Conservation (phyloP, 1,140 invertebrate species). For the Caenorhabditis remanei region DNA sequence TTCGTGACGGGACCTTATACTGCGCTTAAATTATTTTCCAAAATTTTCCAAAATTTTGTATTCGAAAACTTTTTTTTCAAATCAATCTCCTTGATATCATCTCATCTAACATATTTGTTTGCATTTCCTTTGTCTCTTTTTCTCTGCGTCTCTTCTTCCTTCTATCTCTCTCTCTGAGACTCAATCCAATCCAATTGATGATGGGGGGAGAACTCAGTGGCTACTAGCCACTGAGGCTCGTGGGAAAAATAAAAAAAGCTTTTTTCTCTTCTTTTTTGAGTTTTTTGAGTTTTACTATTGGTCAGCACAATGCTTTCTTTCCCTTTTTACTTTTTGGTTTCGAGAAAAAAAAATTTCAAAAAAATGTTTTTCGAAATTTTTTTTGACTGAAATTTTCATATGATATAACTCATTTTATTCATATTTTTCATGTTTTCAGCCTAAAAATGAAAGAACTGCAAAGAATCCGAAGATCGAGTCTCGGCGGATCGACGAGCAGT, state of each 20-base stretch:
- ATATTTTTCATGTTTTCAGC: not conserved
- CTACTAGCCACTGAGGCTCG: not conserved
- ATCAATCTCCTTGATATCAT: not conserved
- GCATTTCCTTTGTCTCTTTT: not conserved
- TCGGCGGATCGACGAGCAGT: constrained; percentile 45
- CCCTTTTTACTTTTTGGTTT: not conserved
- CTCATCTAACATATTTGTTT: not conserved
- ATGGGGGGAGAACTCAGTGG: not conserved
- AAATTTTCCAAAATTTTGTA: not conserved
- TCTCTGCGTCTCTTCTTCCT: not conserved
- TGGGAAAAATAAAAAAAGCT: not conserved
- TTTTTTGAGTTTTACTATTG: not conserved
- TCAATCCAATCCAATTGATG: constrained; percentile 34
- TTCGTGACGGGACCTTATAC: no score
- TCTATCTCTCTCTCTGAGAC: not conserved
- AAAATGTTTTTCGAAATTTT: not conserved
- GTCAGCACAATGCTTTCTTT: not conserved
- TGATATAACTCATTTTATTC: not conserved
- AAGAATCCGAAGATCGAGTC: constrained; percentile 26
- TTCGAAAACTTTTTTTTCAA: not conserved
- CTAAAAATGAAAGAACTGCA: constrained; percentile 8
- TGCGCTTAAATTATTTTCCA: not conserved
- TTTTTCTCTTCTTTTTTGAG: not conserved
- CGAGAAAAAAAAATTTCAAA: not conserved
- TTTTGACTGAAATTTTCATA: not conserved